Conservation (phyloP, 2,888 invertebrate species). For the Phania funesta region DNA sequence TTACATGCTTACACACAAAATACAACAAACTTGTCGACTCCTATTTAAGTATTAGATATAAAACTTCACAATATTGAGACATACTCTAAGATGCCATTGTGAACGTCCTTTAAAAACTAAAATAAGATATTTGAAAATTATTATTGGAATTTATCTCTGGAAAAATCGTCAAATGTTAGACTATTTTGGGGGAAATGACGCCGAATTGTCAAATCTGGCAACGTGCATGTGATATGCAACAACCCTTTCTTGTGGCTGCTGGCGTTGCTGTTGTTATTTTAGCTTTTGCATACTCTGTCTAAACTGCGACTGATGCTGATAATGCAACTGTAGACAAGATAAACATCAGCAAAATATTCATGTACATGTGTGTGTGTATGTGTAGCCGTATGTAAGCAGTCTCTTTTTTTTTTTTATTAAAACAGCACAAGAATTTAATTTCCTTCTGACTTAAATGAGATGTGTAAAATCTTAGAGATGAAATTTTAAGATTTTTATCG, state of each 20-base stretch:
- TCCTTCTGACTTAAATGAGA: conserved; percentile 57
- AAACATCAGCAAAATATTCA: conserved; percentile 49
- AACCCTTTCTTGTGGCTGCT: conserved; percentile 31
- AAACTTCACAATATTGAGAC: too few species aligned
- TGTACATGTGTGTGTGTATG: background rate
- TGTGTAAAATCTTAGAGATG: conserved; percentile 57
- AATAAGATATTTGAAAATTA: too few species aligned
- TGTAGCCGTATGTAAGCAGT: too few species aligned
- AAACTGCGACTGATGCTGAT: conserved; percentile 32
- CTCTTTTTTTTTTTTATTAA: background rate
- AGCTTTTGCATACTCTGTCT: conserved; percentile 1
- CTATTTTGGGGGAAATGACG: too few species aligned
- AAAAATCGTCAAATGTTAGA: too few species aligned
- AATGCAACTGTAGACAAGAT: conserved; percentile 64
- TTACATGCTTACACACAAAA: too few species aligned
- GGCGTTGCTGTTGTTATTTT: background rate
- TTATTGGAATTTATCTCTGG: too few species aligned
- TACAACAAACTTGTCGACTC: too few species aligned
- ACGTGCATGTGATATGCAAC: conserved; percentile 49
- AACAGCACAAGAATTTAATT: conserved; percentile 42
- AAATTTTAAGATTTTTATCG: conserved; percentile 61
- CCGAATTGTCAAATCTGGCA: too few species aligned
- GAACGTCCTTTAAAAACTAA: too few species aligned
- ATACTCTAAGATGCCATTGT: too few species aligned
- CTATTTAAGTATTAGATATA: too few species aligned